Base-by-base conservation (phyloP, 1,140 invertebrate genomes). In the Drosophila rufa region DNA sequence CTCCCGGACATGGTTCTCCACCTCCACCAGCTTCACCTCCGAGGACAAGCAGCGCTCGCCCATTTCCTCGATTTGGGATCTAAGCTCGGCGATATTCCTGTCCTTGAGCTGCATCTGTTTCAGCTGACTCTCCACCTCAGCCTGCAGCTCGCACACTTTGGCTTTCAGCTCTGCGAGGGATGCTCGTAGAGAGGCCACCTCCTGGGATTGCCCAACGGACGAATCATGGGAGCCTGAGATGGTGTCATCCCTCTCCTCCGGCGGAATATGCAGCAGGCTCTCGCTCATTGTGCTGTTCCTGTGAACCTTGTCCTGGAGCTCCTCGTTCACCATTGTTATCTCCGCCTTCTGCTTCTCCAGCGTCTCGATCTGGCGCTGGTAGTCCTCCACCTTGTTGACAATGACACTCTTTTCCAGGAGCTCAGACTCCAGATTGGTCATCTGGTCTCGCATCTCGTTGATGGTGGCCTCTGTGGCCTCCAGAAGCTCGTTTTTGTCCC, bases 341-440 rank as follows among this genome's bases (percentile, higher is more conserved):
- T 87, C 80, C 1, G 85, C 91, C 36, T 87, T 76, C 33, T 92
- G 86, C 47, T 84, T 91, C 38, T 92, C 91, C 0, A 92, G 45
- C 0, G 65, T 57, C 25, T 84, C 82, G 25, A 92, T 87, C 68
- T 92, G 82, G 0, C 81, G 74, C 58, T 92, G 82, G 60, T 92
- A 91, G 7, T 73, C 75, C 25, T 86, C 82, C 0, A 86, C 82
- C 45, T 82, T 78, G 45, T 85, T 84, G 4, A 85, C 79, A 47
- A 91, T 90, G 11, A 91, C 56, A 2, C 85, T 92, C 58, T 92
- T 92, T 22, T 92, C 90, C 1, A 84, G 46, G 0, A 92, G 66
- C 5, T 75, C 90, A 2, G 75, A 79, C 30, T 91, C 71, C 2
- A 92, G 51, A 15, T 6, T 60, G 14, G 51, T 78, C 67, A 91